Evolutionary conservation across 1,140 invertebrate genomes (phyloP).

Genomic region (Epicauta chinensis): DNA sequence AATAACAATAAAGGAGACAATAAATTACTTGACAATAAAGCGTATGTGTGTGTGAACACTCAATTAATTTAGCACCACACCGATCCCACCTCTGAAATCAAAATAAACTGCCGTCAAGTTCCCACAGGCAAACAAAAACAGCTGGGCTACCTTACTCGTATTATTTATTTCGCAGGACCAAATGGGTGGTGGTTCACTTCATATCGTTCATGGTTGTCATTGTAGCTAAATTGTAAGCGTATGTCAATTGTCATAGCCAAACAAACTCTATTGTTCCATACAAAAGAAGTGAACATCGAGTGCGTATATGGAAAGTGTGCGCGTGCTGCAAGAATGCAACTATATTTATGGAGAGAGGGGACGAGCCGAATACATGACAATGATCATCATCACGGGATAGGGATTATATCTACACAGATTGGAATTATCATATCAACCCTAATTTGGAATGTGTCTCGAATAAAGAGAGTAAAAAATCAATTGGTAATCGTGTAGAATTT

Average conservation of each 20-base stretch:
- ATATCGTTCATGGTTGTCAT: constrained; percentile 20
- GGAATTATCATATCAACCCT: too few species aligned
- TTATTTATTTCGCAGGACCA: constrained; percentile 9
- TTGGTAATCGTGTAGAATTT: too few species aligned
- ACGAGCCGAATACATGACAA: too few species aligned
- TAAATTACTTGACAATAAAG: constrained; percentile 8
- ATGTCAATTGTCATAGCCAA: constrained; percentile 37
- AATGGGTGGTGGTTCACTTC: constrained; percentile 11
- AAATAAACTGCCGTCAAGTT: constrained; percentile 25
- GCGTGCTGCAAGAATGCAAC: too few species aligned
- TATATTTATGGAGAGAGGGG: too few species aligned
- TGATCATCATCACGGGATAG: too few species aligned
- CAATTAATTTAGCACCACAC: constrained; percentile 24
- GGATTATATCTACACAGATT: too few species aligned
- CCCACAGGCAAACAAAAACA: constrained; percentile 32
- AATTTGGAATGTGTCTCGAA: too few species aligned
- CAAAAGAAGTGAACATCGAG: constrained; percentile 37
- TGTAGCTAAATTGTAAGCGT: constrained; percentile 33
- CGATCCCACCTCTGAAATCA: constrained; percentile 31
- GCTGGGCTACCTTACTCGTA: too few species aligned
- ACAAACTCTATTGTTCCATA: constrained; percentile 34
- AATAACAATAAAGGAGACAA: too few species aligned
- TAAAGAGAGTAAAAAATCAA: too few species aligned
- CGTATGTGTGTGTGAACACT: constrained; percentile 16
- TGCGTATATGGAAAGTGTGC: constrained; percentile 21